These are phyloP conservation scores for Peucedramus taeniatus DNA, from an alignment of 2,113 vertebrate species.

Conservation along the genomic window DNA sequence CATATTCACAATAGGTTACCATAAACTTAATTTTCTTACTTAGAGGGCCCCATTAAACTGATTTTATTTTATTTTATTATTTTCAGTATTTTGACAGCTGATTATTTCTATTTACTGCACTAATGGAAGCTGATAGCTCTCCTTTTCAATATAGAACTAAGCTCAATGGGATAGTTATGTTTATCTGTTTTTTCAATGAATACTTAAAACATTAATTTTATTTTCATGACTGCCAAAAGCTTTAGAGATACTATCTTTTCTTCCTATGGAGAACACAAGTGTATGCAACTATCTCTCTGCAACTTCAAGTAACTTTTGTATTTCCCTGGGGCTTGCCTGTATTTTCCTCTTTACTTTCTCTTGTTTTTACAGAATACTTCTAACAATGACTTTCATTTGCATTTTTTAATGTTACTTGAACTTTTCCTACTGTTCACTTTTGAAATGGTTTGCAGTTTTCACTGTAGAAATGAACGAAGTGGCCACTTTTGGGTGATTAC, in stretches of 20 bases:
- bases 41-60: neutral
- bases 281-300: neutral
- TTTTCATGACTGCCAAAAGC: neutral
- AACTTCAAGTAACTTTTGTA: neutral
- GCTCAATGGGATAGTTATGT: neutral
- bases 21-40: neutral
- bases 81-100: neutral
- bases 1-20: neutral
- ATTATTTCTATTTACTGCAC: conserved; percentile 1
- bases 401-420: neutral
- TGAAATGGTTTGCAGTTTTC: neutral
- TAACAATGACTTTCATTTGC: neutral
- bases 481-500: neutral
- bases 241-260: neutral
- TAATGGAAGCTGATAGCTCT: neutral
- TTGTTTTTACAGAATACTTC: neutral
- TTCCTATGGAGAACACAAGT: neutral
- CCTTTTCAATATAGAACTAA: neutral
- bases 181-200: neutral
- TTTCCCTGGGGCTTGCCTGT: neutral
- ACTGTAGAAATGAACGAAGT: neutral
- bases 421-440: neutral
- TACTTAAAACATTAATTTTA: neutral
- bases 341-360: neutral
- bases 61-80: neutral